phyloP scores from a whole-genome alignment of 2,113 vertebrate genomes.

The Rhinoderma darwinii region DNA sequence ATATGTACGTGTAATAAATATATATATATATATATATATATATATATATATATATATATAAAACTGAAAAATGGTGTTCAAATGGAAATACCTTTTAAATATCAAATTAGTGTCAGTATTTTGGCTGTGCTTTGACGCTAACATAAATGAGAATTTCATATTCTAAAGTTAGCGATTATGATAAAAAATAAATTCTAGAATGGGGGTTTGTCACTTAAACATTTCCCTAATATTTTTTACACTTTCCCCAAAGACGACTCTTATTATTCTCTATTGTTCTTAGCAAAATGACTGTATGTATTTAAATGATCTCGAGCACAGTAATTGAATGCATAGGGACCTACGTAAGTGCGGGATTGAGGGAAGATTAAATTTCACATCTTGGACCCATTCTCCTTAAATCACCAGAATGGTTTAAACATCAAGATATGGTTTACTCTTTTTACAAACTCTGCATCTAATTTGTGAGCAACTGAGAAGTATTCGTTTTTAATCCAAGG shows the following conservation, averaged over 20 bases:
- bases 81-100: too few species aligned
- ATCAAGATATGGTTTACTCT: conserved; percentile 15
- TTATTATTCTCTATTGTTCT: neutral
- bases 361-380: conserved; percentile 47
- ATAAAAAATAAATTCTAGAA: neutral
- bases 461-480: conserved; percentile 22
- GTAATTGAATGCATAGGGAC: conserved; percentile 32
- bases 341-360: conserved; percentile 37
- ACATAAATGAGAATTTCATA: too few species aligned
- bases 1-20: too few species aligned
- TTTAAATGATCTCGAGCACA: conserved; percentile 6
- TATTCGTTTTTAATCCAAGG: conserved; percentile 28
- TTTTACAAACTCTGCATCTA: conserved; percentile 31
- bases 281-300: neutral
- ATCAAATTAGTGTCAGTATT: too few species aligned
- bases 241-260: too few species aligned
- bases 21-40: too few species aligned
- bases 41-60: too few species aligned
- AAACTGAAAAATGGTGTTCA: too few species aligned
- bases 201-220: neutral
- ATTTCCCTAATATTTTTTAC: neutral
- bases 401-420: conserved; percentile 39
- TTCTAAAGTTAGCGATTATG: too few species aligned
- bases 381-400: conserved; percentile 44
- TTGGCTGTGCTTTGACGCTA: too few species aligned